Conservation (phyloP, 2,888 invertebrate genomes). For the Sinhomidia bicolor region DNA sequence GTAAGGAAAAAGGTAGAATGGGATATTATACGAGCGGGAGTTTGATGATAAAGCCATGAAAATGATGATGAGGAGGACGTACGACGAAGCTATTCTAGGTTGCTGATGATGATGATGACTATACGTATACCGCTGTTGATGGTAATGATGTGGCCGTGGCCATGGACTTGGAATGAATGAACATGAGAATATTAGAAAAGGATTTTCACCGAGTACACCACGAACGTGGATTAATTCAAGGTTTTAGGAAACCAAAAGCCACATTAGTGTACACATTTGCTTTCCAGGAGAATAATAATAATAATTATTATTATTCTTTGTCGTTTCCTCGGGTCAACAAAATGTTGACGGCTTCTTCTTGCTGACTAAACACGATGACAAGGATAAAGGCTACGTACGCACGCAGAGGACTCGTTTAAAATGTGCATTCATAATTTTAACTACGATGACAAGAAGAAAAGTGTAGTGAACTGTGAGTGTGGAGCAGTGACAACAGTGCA, state of each 20-base stretch:
- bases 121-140: conserved; percentile 7
- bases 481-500: not conserved
- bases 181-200: conserved; percentile 37
- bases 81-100: not conserved
- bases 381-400: not conserved
- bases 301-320: conserved; percentile 57
- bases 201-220: conserved; percentile 25
- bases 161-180: conserved; percentile 28
- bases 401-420: conserved; percentile 30
- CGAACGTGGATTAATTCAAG: conserved; percentile 24
- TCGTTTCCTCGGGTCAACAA: conserved; percentile 46
- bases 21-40: conserved; percentile 11
- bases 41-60: conserved; percentile 41
- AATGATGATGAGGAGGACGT: conserved; percentile 46
- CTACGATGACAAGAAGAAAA: conserved; percentile 47
- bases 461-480: conserved; percentile 6
- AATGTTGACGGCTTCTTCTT: not conserved
- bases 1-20: not conserved
- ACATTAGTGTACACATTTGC: conserved; percentile 13
- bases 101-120: conserved; percentile 15
- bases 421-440: conserved; percentile 69
- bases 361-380: conserved; percentile 31
- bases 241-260: conserved; percentile 44
- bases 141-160: conserved; percentile 60
- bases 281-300: conserved; percentile 28